Percentiles rank a stretch among this genome's conserved stretches.
Evolutionary conservation across 1,140 invertebrate species (phyloP).

Genomic region (Parapsyche elsis): DNA sequence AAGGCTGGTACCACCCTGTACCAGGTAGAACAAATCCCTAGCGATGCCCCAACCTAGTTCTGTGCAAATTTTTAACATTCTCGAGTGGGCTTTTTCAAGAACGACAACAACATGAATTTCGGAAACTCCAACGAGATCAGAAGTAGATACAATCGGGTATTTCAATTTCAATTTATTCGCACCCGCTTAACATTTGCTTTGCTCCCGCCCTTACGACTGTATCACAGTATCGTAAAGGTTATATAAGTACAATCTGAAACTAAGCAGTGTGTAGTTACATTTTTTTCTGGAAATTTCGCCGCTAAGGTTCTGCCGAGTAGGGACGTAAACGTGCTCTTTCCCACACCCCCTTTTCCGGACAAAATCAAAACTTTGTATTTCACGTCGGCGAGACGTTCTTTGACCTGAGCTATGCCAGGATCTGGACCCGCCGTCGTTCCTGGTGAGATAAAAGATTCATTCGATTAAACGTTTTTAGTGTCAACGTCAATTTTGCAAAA

Average conservation of each 20-base stretch:
- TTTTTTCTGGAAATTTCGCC: constrained; percentile 72
- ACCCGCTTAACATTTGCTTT: too few relatives aligned
- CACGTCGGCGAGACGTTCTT: constrained; percentile 78
- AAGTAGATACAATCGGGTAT: constrained; percentile 64
- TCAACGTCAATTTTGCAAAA: background rate
- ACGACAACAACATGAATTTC: constrained; percentile 51
- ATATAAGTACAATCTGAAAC: too few relatives aligned
- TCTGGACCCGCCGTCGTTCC: constrained; percentile 77
- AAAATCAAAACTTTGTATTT: constrained; percentile 92
- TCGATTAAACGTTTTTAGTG: background rate
- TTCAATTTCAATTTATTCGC: constrained; percentile 20
- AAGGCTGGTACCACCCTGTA: constrained; percentile 49
- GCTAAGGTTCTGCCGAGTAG: constrained; percentile 87
- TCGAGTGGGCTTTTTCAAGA: background rate
- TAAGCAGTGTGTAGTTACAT: constrained; percentile 69
- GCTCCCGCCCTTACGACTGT: too few relatives aligned
- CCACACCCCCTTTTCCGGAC: constrained; percentile 98
- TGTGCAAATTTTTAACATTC: constrained; percentile 41
- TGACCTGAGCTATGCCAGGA: constrained; percentile 82
- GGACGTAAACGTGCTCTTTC: constrained; percentile 94
- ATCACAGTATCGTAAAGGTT: too few relatives aligned
- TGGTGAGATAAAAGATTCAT: constrained; percentile 24
- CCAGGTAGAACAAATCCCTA: constrained; percentile 34
- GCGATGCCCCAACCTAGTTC: constrained; percentile 11
- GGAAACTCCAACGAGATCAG: constrained; percentile 58